Conservation (phyloP, 2,888 invertebrate genomes). For the Apodemia hepburni region DNA sequence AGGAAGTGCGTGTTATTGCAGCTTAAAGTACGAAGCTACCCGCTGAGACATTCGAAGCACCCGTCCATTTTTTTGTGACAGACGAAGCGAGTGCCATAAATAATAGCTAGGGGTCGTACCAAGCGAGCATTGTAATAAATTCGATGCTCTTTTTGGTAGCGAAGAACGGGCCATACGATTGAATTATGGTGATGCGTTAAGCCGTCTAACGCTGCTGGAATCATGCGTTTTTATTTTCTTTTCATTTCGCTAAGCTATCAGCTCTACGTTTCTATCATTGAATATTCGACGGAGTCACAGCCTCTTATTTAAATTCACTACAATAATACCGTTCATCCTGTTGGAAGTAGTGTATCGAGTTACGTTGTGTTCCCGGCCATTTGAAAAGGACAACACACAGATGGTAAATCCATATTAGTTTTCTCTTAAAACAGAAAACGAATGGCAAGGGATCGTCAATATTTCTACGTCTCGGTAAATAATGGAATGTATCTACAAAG, state of each 20-base stretch:
- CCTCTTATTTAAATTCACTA: constrained; percentile 51
- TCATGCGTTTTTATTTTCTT: constrained; percentile 64
- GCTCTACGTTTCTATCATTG: constrained; percentile 53
- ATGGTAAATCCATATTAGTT: constrained; percentile 72
- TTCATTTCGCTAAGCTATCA: constrained; percentile 60
- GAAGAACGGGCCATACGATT: constrained; percentile 65
- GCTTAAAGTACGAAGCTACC: constrained; percentile 71
- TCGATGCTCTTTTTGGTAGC: constrained; percentile 77
- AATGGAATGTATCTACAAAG: constrained; percentile 50
- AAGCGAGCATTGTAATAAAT: constrained; percentile 76
- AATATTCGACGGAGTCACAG: constrained; percentile 54
- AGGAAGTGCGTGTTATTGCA: constrained; percentile 79
- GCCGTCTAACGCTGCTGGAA: constrained; percentile 66
- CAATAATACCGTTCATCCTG: constrained; percentile 54
- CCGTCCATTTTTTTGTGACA: constrained; percentile 78
- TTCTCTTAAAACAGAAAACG: constrained; percentile 74
- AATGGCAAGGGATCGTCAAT: constrained; percentile 47
- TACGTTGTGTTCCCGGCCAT: constrained; percentile 61
- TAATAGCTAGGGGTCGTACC: constrained; percentile 76
- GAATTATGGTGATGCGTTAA: constrained; percentile 79
- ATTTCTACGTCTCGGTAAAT: constrained; percentile 65
- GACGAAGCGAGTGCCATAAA: constrained; percentile 78
- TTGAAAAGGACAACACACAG: constrained; percentile 72
- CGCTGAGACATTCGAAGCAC: constrained; percentile 76
- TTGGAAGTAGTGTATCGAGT: constrained; percentile 55